Evolutionary conservation across 2,888 invertebrate genomes (phyloP).

Genomic region (Rhingia rostrata): DNA sequence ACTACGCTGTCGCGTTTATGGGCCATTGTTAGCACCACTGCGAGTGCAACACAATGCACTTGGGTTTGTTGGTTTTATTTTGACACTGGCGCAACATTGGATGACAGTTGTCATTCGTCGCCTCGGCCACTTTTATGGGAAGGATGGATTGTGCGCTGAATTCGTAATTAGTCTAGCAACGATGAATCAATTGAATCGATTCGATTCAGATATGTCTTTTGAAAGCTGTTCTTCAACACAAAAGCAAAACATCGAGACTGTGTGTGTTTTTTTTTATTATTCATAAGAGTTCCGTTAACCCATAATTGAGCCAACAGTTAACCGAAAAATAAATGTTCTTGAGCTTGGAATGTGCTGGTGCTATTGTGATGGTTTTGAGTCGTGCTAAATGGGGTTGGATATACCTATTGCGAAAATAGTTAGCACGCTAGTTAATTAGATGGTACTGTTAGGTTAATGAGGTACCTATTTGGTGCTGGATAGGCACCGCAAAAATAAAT

Average conservation of each 20-base stretch:
- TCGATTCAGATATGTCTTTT: constrained; percentile 34
- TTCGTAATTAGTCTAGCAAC: constrained; percentile 25
- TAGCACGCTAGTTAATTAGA: constrained; percentile 9
- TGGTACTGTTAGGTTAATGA: constrained; percentile 32
- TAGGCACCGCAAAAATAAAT: background rate
- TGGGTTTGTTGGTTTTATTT: constrained; percentile 49
- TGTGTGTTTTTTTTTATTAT: background rate
- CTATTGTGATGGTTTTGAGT: background rate
- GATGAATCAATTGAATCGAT: constrained; percentile 43
- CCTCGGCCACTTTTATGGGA: constrained; percentile 35
- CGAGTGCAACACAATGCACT: constrained; percentile 21
- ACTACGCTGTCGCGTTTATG: constrained; percentile 6
- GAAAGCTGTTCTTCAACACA: constrained; percentile 15
- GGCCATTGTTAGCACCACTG: constrained; percentile 44
- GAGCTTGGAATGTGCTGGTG: constrained; percentile 10
- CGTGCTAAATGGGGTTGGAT: background rate
- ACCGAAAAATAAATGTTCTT: constrained; percentile 30
- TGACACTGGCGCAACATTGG: constrained; percentile 58
- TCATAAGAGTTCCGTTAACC: constrained; percentile 23
- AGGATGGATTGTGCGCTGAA: constrained; percentile 51
- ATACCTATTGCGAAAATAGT: constrained; percentile 13
- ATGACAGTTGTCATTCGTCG: constrained; percentile 62
- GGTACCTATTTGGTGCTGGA: background rate
- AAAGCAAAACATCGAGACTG: background rate
- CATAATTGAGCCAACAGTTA: constrained; percentile 48